phyloP scores from a whole-genome alignment of 1,140 invertebrate genomes.

The Drosophila ambigua region DNA sequence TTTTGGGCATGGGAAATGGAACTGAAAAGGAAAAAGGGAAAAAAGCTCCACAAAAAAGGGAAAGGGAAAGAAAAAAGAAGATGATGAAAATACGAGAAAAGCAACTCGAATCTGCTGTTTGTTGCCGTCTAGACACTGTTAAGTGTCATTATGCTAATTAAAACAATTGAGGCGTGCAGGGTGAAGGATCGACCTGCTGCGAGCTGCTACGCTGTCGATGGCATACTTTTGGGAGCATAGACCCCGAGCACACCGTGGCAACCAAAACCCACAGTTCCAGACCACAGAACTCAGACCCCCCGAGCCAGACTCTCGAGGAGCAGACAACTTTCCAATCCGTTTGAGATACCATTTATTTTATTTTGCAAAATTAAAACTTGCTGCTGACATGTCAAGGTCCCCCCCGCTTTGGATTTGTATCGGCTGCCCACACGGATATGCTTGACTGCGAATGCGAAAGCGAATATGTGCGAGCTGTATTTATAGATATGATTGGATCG shows the following conservation, averaged over 20 bases:
- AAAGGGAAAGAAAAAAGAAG: not conserved
- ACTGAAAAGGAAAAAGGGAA: not conserved
- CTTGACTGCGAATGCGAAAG: constrained; percentile 33
- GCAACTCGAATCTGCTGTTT: constrained; percentile 23
- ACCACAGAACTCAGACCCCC: no score
- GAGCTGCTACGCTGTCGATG: not conserved
- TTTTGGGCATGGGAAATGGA: constrained; percentile 7
- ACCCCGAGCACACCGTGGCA: constrained; percentile 6
- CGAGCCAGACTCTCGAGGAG: not conserved
- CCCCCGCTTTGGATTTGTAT: constrained; percentile 22
- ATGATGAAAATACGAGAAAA: constrained; percentile 8
- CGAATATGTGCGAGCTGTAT: constrained; percentile 19
- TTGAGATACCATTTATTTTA: constrained; percentile 19
- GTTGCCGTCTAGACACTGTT: constrained; percentile 61
- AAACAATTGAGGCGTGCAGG: constrained; percentile 35
- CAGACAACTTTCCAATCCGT: constrained; percentile 41
- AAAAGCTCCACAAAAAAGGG: not conserved
- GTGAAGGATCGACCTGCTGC: constrained; percentile 13
- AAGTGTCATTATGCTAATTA: constrained; percentile 74
- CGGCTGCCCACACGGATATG: constrained; percentile 69
- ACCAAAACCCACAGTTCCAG: not conserved
- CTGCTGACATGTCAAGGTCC: constrained; percentile 56
- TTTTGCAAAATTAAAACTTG: constrained; percentile 2
- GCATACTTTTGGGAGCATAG: constrained; percentile 51
- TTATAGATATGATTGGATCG: constrained; percentile 18